A percentile compares a stretch with the other conserved stretches of the same genome.
Conservation (phyloP, 2,888 invertebrate genomes). For the Gymnocheta viridis region DNA sequence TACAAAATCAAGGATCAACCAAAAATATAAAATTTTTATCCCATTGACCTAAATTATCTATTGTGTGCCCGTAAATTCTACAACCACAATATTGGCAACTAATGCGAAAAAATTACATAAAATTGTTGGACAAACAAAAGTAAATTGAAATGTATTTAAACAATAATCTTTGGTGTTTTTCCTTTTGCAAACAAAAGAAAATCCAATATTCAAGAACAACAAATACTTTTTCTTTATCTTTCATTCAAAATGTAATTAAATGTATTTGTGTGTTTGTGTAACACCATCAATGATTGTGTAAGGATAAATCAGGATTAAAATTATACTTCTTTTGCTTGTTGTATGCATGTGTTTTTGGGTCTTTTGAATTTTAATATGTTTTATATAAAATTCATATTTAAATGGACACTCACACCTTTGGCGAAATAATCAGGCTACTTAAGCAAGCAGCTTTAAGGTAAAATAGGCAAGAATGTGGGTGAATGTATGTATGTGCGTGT, state of each 20-base stretch:
- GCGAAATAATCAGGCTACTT: slow-evolving; percentile 43
- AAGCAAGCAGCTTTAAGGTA: slow-evolving; percentile 25
- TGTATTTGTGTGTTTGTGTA: slow-evolving; percentile 13
- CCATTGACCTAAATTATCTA: slow-evolving; percentile 24
- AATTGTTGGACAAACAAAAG: slow-evolving; percentile 39
- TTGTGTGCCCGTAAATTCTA: neutral
- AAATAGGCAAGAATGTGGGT: slow-evolving; percentile 6
- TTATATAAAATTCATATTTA: slow-evolving; percentile 12
- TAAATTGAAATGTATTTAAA: slow-evolving; percentile 46
- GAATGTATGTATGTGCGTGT: neutral
- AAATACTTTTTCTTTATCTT: slow-evolving; percentile 46
- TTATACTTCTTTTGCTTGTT: slow-evolving; percentile 17
- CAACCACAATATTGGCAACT: slow-evolving; percentile 26
- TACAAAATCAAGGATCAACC: neutral
- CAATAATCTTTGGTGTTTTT: slow-evolving; percentile 28
- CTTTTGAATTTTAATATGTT: slow-evolving; percentile 42
- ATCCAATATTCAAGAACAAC: slow-evolving; percentile 37
- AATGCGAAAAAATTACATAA: neutral
- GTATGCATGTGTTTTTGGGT: slow-evolving; percentile 27
- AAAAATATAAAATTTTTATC: neutral
- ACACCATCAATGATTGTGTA: slow-evolving; percentile 23
- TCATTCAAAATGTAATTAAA: slow-evolving; percentile 54
- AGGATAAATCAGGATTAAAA: slow-evolving; percentile 64
- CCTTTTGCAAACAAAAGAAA: slow-evolving; percentile 7
- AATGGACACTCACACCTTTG: slow-evolving; percentile 32